Conservation (phyloP, 2,113 vertebrate species). For the Corvus hawaiiensis region DNA sequence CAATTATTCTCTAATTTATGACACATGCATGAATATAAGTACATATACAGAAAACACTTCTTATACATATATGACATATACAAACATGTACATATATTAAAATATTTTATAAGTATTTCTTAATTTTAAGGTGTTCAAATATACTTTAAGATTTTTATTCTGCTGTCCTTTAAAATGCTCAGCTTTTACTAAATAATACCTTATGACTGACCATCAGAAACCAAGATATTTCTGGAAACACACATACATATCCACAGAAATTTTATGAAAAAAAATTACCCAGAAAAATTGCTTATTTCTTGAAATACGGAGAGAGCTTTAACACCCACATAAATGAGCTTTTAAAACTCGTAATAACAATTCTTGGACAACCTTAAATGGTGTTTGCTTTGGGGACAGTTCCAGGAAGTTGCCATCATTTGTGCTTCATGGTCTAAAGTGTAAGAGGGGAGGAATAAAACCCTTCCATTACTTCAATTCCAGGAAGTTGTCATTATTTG, state of each 20-base stretch:
- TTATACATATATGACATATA: neutral
- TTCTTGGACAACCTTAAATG: neutral
- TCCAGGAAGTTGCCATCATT: neutral
- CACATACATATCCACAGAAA: neutral
- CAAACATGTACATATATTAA: neutral
- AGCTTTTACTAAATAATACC: neutral
- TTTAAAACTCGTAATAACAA: neutral
- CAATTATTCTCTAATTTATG: neutral
- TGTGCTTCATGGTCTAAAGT: neutral
- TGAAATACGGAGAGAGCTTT: neutral
- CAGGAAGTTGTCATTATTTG: neutral
- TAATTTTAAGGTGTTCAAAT: neutral
- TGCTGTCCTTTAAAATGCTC: neutral
- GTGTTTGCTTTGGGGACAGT: neutral
- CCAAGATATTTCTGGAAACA: neutral
- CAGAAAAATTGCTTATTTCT: neutral
- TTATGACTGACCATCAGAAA: neutral
- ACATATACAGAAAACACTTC: neutral
- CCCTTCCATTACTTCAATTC: neutral
- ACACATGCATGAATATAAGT: neutral
- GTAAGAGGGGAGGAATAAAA: neutral
- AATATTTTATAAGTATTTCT: neutral
- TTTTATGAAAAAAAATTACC: neutral
- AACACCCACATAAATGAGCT: neutral
- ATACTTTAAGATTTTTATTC: neutral